These are phyloP conservation scores for Acrocephalus kingi DNA, from an alignment of 2,113 vertebrate genomes.

Conservation along the genomic window DNA sequence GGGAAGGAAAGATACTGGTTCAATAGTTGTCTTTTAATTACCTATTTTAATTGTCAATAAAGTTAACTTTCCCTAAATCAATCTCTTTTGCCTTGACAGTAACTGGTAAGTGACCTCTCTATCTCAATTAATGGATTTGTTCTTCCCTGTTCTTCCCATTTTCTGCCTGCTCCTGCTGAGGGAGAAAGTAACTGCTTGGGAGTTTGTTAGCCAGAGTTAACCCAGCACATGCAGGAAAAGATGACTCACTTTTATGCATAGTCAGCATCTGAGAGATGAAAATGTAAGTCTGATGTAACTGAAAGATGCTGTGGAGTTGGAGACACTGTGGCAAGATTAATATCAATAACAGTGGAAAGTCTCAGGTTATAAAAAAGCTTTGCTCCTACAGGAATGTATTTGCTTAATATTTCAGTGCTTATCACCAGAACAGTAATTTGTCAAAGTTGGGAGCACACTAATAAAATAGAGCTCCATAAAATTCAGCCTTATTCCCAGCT, in stretches of 20 bases:
- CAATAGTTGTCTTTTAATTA: background rate
- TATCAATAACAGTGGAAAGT: background rate
- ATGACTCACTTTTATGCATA: background rate
- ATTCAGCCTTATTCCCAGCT: background rate
- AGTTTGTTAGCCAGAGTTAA: background rate
- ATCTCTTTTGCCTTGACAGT: background rate
- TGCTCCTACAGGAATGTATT: accelerated
- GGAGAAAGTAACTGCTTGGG: too few species aligned
- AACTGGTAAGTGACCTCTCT: background rate
- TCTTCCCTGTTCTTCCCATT: background rate
- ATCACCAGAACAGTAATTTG: background rate
- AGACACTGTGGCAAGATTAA: background rate
- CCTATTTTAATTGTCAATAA: background rate
- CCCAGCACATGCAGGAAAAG: background rate
- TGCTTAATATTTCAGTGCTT: background rate
- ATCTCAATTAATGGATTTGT: background rate
- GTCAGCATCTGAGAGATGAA: background rate
- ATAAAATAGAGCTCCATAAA: background rate
- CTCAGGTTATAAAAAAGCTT: background rate
- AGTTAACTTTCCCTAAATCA: background rate
- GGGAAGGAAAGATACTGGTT: background rate
- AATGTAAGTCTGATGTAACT: background rate
- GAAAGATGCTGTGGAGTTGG: background rate
- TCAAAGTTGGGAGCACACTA: background rate
- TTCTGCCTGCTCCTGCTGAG: background rate